Percentiles rank a stretch among this genome's conserved stretches.
Evolutionary conservation across 1,140 invertebrate species (phyloP).

Genomic region (Drosophila prosaltans): DNA sequence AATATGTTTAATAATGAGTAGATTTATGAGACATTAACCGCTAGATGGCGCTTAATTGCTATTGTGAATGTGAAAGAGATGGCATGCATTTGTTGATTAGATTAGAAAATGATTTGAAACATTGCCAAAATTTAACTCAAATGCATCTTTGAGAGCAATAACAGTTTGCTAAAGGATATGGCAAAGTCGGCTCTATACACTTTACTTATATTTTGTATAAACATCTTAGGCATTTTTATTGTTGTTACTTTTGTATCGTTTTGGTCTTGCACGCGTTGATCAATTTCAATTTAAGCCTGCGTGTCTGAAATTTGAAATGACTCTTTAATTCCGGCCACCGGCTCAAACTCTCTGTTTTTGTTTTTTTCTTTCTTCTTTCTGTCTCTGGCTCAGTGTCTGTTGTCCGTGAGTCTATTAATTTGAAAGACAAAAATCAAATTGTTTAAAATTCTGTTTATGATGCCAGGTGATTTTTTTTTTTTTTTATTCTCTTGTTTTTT

Average conservation of each 20-base stretch:
- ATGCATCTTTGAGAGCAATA: too few relatives aligned
- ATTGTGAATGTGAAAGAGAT: not conserved
- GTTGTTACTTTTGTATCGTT: slow-evolving; percentile 28
- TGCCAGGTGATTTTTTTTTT: slow-evolving; percentile 27
- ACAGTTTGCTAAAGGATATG: not conserved
- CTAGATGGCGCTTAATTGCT: not conserved
- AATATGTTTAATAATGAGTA: too few relatives aligned
- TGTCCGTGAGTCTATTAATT: slow-evolving; percentile 41
- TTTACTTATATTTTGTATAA: not conserved
- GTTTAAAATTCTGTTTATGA: slow-evolving; percentile 44
- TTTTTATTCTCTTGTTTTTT: not conserved
- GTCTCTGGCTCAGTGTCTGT: not conserved
- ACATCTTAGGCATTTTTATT: slow-evolving; percentile 10
- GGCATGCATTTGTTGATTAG: not conserved
- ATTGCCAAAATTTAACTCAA: too few relatives aligned
- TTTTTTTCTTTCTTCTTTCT: too few relatives aligned
- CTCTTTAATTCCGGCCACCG: slow-evolving; percentile 54
- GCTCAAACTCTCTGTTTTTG: not conserved
- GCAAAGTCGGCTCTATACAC: not conserved
- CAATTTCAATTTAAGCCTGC: slow-evolving; percentile 60
- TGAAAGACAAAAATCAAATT: slow-evolving; percentile 19
- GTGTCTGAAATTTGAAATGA: slow-evolving; percentile 62
- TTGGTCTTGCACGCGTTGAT: slow-evolving; percentile 61
- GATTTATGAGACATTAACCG: not conserved
- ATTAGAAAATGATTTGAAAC: not conserved